Percentiles rank a stretch among this genome's conserved stretches.
phyloP scores from a whole-genome alignment of 2,797 vertebrate species.

The Hafferia zeledoni region DNA sequence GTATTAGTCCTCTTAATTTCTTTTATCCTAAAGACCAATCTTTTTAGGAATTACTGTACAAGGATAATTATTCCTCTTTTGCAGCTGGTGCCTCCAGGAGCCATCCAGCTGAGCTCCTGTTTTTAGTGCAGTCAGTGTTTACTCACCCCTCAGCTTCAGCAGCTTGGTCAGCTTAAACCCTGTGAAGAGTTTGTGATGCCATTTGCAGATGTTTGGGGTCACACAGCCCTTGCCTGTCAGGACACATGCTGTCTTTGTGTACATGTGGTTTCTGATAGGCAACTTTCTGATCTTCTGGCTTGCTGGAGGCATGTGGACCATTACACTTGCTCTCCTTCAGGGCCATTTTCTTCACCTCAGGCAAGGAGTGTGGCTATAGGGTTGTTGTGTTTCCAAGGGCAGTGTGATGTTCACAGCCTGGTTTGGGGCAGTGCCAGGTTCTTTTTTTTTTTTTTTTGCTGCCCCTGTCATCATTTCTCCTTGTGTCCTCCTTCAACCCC shows the following conservation, averaged over 20 bases:
- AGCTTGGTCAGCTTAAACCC: background rate
- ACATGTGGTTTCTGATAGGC: background rate
- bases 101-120: background rate
- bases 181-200: background rate
- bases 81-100: background rate
- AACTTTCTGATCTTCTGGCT: background rate
- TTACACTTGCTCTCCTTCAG: background rate
- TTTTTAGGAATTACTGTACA: slow-evolving; percentile 1
- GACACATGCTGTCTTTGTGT: background rate
- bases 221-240: rapidly evolving
- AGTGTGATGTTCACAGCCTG: background rate
- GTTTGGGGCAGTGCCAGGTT: background rate
- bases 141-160: background rate
- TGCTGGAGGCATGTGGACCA: background rate
- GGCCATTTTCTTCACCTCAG: background rate
- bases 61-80: background rate
- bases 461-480: background rate
- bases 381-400: background rate
- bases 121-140: background rate
- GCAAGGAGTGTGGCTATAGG: background rate
- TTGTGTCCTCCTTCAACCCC: background rate
- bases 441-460: background rate
- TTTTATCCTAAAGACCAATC: background rate
- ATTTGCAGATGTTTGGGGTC: background rate
- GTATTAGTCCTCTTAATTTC: slow-evolving; percentile 14